A percentile compares a stretch with the other conserved stretches of the same genome.
Evolutionary conservation across 2,797 vertebrate species (phyloP).

Genomic region (Oryzias sinensis): DNA sequence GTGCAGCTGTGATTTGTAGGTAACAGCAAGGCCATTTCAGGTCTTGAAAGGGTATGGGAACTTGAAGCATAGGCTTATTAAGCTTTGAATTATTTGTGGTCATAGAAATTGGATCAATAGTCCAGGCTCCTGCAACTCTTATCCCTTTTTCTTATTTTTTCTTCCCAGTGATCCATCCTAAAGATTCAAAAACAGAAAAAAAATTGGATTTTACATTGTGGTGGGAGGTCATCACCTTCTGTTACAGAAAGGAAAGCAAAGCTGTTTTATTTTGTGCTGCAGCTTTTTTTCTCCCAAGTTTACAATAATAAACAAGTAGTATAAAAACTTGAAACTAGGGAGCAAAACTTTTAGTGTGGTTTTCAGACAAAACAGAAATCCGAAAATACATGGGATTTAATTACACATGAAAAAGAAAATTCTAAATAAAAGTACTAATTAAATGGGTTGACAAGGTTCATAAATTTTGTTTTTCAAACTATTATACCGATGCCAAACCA

Average conservation of each 20-base stretch:
- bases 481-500: too few species aligned
- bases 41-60: constrained; percentile 64
- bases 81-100: constrained; percentile 77
- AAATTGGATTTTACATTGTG: constrained; percentile 59
- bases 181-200: constrained; percentile 42
- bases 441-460: too few species aligned
- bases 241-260: constrained; percentile 41
- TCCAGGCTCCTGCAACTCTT: constrained; percentile 33
- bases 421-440: too few species aligned
- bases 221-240: constrained; percentile 60
- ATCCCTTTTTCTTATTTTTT: constrained; percentile 27
- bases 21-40: constrained; percentile 73
- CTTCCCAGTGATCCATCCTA: constrained; percentile 56
- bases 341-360: too few species aligned
- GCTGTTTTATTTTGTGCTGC: constrained; percentile 51
- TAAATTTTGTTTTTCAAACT: too few species aligned
- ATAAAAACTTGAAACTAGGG: background rate
- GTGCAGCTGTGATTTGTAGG: constrained; percentile 75
- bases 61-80: constrained; percentile 78
- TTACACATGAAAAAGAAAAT: too few species aligned
- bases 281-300: constrained; percentile 38
- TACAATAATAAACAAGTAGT: constrained; percentile 19
- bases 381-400: too few species aligned
- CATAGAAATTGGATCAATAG: constrained; percentile 78
- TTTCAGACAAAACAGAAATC: too few species aligned